Conservation (phyloP, 2,888 invertebrate species). For the Nephrotoma appendiculata region DNA sequence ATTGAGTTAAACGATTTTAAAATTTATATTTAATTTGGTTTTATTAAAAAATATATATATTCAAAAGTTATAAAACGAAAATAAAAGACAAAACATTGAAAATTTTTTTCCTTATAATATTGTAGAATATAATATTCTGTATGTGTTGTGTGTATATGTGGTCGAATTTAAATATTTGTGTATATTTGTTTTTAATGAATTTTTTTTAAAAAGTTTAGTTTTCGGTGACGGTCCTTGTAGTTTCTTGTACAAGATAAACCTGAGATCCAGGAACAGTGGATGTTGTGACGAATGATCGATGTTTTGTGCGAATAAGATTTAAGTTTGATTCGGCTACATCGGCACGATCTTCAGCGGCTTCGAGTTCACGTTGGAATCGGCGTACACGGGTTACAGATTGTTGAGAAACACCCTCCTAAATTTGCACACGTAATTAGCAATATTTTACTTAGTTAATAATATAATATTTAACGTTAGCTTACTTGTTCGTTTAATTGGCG, state of each 20-base stretch:
- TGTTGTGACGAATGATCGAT: slow-evolving; percentile 94
- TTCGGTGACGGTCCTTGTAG: slow-evolving; percentile 42
- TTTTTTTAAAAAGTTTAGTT: background rate
- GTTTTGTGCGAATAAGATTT: slow-evolving; percentile 91
- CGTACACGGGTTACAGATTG: slow-evolving; percentile 91
- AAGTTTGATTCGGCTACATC: slow-evolving; percentile 90
- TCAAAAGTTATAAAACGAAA: background rate
- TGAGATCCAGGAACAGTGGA: slow-evolving; percentile 83
- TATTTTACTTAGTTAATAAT: background rate
- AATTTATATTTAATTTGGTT: background rate
- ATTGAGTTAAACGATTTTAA: background rate
- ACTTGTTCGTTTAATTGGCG: slow-evolving; percentile 89
- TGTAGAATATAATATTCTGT: background rate
- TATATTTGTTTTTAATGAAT: background rate
- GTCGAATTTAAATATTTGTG: background rate
- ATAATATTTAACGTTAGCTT: slow-evolving; percentile 16
- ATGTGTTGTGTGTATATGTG: background rate
- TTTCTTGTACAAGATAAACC: slow-evolving; percentile 81
- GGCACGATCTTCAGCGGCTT: slow-evolving; percentile 94
- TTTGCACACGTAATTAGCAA: slow-evolving; percentile 9
- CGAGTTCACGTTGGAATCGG: slow-evolving; percentile 95
- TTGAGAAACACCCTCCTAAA: slow-evolving; percentile 77
- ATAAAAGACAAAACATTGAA: background rate
- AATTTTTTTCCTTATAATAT: background rate
- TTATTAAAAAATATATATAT: background rate